Percentiles rank a stretch among this genome's conserved stretches.
Evolutionary conservation across 2,888 invertebrate species (phyloP).

Genomic region (Encarsia formosa): DNA sequence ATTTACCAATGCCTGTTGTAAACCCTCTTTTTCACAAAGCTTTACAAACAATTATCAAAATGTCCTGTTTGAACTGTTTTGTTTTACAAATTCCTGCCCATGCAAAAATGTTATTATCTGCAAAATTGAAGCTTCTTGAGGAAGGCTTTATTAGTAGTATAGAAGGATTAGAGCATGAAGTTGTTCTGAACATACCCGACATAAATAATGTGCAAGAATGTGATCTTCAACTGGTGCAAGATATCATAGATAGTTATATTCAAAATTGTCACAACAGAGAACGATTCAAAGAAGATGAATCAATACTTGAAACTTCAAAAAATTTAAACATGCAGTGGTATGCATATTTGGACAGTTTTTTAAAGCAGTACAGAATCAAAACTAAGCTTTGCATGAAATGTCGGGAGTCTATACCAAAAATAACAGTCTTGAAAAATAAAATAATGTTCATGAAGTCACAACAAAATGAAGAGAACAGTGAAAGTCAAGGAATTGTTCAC

Average conservation of each 20-base stretch:
- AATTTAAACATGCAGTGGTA: conserved; percentile 55
- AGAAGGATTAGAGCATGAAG: conserved; percentile 59
- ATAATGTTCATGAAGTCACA: conserved; percentile 52
- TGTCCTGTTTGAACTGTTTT: conserved; percentile 69
- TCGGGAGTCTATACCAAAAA: conserved; percentile 53
- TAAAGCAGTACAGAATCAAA: conserved; percentile 40
- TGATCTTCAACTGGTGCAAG: conserved; percentile 48
- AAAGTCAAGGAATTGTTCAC: conserved; percentile 15
- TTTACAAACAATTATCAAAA: conserved; percentile 64
- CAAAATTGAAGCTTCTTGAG: conserved; percentile 70
- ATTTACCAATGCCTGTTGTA: conserved; percentile 79
- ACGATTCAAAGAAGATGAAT: conserved; percentile 35
- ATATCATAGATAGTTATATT: conserved; percentile 53
- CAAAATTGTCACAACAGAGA: conserved; percentile 34
- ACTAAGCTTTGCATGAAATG: conserved; percentile 59
- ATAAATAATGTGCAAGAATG: conserved; percentile 33
- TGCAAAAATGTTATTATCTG: conserved; percentile 58
- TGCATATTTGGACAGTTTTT: conserved; percentile 51
- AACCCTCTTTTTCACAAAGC: conserved; percentile 85
- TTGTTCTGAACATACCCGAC: conserved; percentile 37
- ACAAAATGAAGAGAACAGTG: conserved; percentile 1
- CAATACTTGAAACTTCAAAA: conserved; percentile 38
- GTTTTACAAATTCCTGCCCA: conserved; percentile 63
- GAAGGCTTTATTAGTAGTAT: conserved; percentile 71
- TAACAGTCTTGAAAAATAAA: conserved; percentile 60